These are phyloP conservation scores for Tinea semifulvella DNA, from an alignment of 2,888 invertebrate genomes.

Conservation along the genomic window DNA sequence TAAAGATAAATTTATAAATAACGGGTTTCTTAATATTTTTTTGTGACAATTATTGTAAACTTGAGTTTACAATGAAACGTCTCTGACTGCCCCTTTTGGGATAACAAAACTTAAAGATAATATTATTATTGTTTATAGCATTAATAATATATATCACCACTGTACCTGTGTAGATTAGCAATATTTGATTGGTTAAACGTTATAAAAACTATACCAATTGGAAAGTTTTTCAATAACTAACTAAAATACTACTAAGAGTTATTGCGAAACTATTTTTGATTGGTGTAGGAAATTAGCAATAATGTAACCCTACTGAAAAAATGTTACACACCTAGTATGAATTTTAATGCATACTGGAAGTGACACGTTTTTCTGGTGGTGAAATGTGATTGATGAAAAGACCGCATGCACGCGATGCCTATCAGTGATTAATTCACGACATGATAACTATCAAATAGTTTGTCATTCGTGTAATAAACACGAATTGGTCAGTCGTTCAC, in stretches of 20 bases:
- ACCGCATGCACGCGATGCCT: too few relatives aligned
- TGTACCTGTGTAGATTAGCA: slow-evolving; percentile 4
- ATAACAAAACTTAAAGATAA: slow-evolving; percentile 1
- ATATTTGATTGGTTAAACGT: slow-evolving; percentile 1
- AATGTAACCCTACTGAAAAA: neutral
- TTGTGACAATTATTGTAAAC: too few relatives aligned
- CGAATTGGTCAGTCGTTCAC: neutral
- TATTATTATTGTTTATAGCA: slow-evolving; percentile 3
- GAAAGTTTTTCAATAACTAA: too few relatives aligned
- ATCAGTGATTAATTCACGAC: neutral
- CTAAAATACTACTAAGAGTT: too few relatives aligned
- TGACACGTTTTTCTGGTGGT: neutral
- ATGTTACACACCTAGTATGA: neutral
- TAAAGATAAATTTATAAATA: too few relatives aligned
- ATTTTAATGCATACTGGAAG: neutral
- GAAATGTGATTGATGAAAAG: slow-evolving; percentile 1
- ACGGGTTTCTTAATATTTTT: too few relatives aligned
- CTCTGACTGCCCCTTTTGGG: slow-evolving; percentile 8
- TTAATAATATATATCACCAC: slow-evolving; percentile 1
- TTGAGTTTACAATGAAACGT: too few relatives aligned
- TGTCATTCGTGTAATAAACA: neutral
- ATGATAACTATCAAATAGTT: slow-evolving; percentile 3
- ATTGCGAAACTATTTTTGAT: too few relatives aligned
- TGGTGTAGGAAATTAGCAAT: too few relatives aligned
- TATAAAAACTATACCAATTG: too few relatives aligned